A percentile compares a stretch with the other conserved stretches of the same genome.
Conservation (phyloP, 2,113 vertebrate genomes). For the Oreochromis tanganicae region DNA sequence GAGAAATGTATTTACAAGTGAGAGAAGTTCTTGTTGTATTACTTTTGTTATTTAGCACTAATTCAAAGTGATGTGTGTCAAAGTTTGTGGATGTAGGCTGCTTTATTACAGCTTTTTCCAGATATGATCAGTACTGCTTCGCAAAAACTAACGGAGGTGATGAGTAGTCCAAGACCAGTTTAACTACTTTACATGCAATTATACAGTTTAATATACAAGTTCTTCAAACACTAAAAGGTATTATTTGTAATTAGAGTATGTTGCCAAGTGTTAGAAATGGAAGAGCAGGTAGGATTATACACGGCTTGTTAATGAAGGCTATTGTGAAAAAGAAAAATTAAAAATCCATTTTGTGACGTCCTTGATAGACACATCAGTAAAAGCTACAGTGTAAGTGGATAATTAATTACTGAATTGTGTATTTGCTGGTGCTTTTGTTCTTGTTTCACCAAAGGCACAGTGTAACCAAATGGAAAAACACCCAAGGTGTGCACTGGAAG, state of each 20-base stretch:
- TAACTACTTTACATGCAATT: accelerated
- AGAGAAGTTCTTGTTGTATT: not conserved
- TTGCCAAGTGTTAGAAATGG: not conserved
- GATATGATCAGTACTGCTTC: not conserved
- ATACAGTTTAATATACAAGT: not conserved
- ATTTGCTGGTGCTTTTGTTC: not conserved
- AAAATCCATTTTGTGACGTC: not conserved
- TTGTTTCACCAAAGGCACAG: not conserved
- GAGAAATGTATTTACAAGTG: not conserved
- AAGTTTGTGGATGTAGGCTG: not conserved
- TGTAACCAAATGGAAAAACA: not conserved
- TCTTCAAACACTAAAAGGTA: not conserved
- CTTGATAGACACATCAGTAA: not conserved
- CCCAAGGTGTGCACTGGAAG: not conserved
- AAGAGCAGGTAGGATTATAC: not conserved
- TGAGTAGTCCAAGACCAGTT: not conserved
- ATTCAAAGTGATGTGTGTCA: not conserved
- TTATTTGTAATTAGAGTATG: not conserved
- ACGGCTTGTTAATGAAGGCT: not conserved
- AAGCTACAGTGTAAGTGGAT: not conserved
- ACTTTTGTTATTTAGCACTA: not conserved
- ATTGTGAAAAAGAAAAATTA: not conserved
- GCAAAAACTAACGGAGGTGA: not conserved
- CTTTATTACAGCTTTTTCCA: not conserved
- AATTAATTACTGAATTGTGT: not conserved